Conservation (phyloP, 2,797 vertebrate species). For the Pseudocheirus occidentalis region DNA sequence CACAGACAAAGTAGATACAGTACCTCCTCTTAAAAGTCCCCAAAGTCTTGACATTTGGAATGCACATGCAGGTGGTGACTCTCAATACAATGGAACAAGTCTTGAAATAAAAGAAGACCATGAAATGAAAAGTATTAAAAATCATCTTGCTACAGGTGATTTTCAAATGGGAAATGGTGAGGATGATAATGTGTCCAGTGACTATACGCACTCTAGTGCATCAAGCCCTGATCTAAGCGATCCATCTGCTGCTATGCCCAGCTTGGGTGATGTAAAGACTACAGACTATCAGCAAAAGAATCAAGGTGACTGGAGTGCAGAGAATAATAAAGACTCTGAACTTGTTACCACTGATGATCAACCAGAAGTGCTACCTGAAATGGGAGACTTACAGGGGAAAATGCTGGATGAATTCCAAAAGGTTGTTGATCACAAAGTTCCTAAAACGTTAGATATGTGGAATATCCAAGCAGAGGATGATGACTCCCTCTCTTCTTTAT, state of each 20-base stretch:
- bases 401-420: conserved; percentile 77
- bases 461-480: conserved; percentile 86
- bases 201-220: conserved; percentile 87
- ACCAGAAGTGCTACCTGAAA: conserved; percentile 59
- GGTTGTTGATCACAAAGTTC: conserved; percentile 80
- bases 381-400: conserved; percentile 58
- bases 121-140: conserved; percentile 67
- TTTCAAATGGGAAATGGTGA: conserved; percentile 72
- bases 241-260: conserved; percentile 83
- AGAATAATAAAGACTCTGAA: conserved; percentile 43
- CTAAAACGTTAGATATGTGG: conserved; percentile 89
- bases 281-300: conserved; percentile 52
- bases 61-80: conserved; percentile 83
- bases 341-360: conserved; percentile 58
- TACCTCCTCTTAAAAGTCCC: conserved; percentile 56
- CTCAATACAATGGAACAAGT: conserved; percentile 82
- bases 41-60: conserved; percentile 82
- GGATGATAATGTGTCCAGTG: conserved; percentile 85
- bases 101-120: conserved; percentile 76
- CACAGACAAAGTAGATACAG: conserved; percentile 48
- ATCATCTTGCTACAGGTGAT: conserved; percentile 56
- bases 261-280: conserved; percentile 78
- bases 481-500: conserved; percentile 89
- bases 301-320: conserved; percentile 30
- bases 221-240: conserved; percentile 89